These are phyloP conservation scores for Drosophila virilis DNA, from an alignment of 1,140 invertebrate genomes.

Conservation along the genomic window DNA sequence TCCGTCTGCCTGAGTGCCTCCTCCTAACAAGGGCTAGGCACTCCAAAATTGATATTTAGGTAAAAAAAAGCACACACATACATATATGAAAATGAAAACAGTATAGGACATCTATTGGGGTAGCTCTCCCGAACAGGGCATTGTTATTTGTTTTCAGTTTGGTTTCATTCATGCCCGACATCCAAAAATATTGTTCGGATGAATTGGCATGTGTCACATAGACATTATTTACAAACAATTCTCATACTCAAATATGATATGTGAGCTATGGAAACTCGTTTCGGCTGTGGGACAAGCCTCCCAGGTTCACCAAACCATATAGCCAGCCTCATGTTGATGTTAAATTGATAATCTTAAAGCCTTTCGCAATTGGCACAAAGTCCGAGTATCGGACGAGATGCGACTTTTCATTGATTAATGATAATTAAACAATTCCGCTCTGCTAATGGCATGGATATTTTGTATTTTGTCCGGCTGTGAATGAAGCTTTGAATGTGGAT, in stretches of 20 bases:
- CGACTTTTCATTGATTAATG: conserved; percentile 65
- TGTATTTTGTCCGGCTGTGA: conserved; percentile 23
- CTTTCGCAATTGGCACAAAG: conserved; percentile 41
- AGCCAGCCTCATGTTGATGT: background rate
- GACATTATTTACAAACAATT: background rate
- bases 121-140: no score
- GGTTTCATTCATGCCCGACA: no score
- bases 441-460: conserved; percentile 28
- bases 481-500: conserved; percentile 23
- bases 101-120: no score
- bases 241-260: conserved; percentile 1
- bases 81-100: no score
- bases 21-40: no score
- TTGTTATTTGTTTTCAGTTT: background rate
- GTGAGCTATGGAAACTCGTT: conserved; percentile 36
- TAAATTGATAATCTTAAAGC: conserved; percentile 11
- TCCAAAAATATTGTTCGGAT: conserved; percentile 2
- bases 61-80: no score
- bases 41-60: no score
- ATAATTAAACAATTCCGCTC: conserved; percentile 65
- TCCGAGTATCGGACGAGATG: background rate
- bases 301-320: conserved; percentile 7
- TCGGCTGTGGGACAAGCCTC: conserved; percentile 32
- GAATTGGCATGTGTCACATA: conserved; percentile 9
- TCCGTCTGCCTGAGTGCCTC: no score